These are phyloP conservation scores for Oikopleura albicans DNA, from an alignment of 23 tunicate genomes.

Conservation along the genomic window DNA sequence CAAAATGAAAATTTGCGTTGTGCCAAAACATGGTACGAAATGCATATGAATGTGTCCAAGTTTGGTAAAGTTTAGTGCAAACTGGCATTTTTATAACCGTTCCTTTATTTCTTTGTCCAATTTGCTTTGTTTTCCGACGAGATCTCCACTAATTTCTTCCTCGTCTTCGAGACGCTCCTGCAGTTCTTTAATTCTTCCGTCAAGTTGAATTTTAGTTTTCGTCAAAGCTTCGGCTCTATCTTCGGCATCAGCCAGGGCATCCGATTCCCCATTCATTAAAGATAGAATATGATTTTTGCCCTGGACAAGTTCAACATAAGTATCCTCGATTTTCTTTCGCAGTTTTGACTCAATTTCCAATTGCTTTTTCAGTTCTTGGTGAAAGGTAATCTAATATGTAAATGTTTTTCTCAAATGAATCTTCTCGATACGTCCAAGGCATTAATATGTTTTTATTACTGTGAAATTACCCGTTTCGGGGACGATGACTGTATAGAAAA, in stretches of 20 bases:
- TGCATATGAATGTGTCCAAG: too few relatives aligned
- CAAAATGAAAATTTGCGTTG: too few relatives aligned
- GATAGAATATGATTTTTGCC: slow-evolving; percentile 75
- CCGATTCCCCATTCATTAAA: slow-evolving; percentile 24
- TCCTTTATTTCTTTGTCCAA: slow-evolving; percentile 23
- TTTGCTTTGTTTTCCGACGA: slow-evolving; percentile 13
- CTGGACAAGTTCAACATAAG: slow-evolving; percentile 47
- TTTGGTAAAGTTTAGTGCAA: too few relatives aligned
- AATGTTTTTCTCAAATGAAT: too few relatives aligned
- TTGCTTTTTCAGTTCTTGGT: slow-evolving; percentile 66
- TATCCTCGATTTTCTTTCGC: slow-evolving; percentile 69
- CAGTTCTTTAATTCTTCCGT: slow-evolving; percentile 48
- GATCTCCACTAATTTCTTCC: slow-evolving; percentile 48
- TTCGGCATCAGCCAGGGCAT: slow-evolving; percentile 86
- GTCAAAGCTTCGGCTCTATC: slow-evolving; percentile 84
- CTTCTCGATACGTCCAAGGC: too few relatives aligned
- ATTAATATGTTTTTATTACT: too few relatives aligned
- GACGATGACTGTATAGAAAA: too few relatives aligned
- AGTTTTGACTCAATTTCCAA: slow-evolving; percentile 41
- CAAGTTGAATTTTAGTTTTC: slow-evolving; percentile 62
- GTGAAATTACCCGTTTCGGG: too few relatives aligned
- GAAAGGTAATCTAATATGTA: too few relatives aligned
- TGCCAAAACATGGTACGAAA: too few relatives aligned
- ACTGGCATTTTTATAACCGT: too few relatives aligned
- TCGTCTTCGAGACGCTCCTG: slow-evolving; percentile 90